Evolutionary conservation across 2,797 vertebrate species (phyloP).

Genomic region (Avahi laniger): DNA sequence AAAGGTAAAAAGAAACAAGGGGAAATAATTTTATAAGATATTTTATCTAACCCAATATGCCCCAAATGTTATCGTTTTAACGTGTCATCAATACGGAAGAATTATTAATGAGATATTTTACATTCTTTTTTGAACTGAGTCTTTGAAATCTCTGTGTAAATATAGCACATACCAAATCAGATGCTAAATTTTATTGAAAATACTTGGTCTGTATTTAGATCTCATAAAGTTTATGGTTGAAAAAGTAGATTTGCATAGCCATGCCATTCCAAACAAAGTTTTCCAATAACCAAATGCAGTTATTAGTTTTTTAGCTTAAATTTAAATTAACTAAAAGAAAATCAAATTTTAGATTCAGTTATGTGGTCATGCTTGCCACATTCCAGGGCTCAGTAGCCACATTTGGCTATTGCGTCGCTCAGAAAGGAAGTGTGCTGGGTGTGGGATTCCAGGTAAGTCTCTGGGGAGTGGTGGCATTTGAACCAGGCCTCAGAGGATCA

Average conservation of each 20-base stretch:
- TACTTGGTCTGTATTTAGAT: neutral
- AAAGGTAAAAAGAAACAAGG: neutral
- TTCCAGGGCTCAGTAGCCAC: neutral
- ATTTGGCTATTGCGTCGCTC: neutral
- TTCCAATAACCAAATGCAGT: neutral
- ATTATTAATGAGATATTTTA: neutral
- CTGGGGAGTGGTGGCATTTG: neutral
- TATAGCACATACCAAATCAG: neutral
- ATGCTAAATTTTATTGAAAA: neutral
- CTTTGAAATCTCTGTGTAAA: neutral
- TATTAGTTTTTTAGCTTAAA: neutral
- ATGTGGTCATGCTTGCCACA: neutral
- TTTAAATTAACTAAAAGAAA: constrained; percentile 5
- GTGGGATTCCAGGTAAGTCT: neutral
- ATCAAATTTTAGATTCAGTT: neutral
- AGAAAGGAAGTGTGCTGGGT: neutral
- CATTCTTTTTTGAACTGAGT: neutral
- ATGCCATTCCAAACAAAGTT: neutral
- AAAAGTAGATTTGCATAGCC: neutral
- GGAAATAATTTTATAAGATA: neutral
- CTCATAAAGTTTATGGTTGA: neutral
- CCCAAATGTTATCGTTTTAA: neutral
- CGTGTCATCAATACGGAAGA: neutral
- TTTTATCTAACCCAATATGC: neutral
- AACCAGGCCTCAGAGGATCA: neutral